Evolutionary conservation across 1,140 invertebrate species (phyloP).

Genomic region (Drosophila lini): DNA sequence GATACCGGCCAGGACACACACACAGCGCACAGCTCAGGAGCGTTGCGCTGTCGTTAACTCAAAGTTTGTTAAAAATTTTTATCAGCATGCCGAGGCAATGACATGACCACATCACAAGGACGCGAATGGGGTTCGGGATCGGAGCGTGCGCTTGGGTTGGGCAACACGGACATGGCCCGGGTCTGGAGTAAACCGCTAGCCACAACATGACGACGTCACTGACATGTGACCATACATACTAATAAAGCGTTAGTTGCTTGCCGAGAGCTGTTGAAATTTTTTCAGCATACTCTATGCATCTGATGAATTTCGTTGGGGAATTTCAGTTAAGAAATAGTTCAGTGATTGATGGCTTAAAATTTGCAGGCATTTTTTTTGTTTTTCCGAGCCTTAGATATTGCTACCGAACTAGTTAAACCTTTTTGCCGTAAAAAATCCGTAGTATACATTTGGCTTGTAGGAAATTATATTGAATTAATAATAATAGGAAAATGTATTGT

Average conservation of each 20-base stretch:
- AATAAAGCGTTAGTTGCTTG: slow-evolving; percentile 70
- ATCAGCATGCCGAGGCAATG: slow-evolving; percentile 77
- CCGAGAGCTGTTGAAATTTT: slow-evolving; percentile 43
- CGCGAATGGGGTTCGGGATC: slow-evolving; percentile 17
- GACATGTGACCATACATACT: slow-evolving; percentile 74
- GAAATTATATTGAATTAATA: too few relatives aligned
- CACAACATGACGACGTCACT: slow-evolving; percentile 62
- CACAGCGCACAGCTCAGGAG: slow-evolving; percentile 11
- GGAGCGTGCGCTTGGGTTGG: slow-evolving; percentile 1
- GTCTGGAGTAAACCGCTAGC: slow-evolving; percentile 39
- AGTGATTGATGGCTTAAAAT: slow-evolving; percentile 35
- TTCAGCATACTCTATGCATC: slow-evolving; percentile 25
- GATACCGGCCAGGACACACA: slow-evolving; percentile 19
- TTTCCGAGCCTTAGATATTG: background rate
- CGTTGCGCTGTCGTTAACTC: slow-evolving; percentile 71
- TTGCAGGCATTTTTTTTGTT: background rate
- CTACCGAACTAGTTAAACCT: background rate
- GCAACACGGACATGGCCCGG: slow-evolving; percentile 37
- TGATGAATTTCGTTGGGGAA: slow-evolving; percentile 41
- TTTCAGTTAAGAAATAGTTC: slow-evolving; percentile 46
- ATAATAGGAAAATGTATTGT: background rate
- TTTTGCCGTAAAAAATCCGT: background rate
- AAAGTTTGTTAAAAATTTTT: slow-evolving; percentile 81
- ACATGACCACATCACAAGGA: slow-evolving; percentile 77
- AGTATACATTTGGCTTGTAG: too few relatives aligned